Conservation (phyloP, 2,888 invertebrate species). For the Kryphioiulus occultus region DNA sequence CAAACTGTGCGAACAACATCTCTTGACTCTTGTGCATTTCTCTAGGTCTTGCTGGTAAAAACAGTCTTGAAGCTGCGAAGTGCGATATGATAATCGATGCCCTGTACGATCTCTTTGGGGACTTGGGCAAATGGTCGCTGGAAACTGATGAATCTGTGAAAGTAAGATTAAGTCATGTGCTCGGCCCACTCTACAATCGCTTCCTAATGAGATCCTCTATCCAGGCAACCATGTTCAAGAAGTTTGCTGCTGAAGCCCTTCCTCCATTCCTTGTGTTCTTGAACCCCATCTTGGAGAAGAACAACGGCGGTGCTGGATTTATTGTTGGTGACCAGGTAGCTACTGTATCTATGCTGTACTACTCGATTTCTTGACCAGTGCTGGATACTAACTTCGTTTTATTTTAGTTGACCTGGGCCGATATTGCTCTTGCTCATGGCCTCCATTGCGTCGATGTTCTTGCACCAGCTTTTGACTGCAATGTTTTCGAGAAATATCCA, state of each 20-base stretch:
- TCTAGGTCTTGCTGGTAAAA: conserved; percentile 65
- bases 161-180: background rate
- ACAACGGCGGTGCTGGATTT: conserved; percentile 63
- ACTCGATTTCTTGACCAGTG: too few relatives aligned
- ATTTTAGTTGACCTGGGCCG: conserved; percentile 71
- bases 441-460: too few relatives aligned
- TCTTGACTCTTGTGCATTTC: background rate
- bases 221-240: conserved; percentile 66
- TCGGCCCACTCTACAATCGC: background rate
- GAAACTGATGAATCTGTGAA: conserved; percentile 50
- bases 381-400: background rate
- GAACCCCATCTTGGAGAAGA: conserved; percentile 67
- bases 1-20: background rate
- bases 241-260: conserved; percentile 68
- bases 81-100: conserved; percentile 68
- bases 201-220: conserved; percentile 7
- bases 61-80: conserved; percentile 68
- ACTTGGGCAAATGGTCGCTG: background rate
- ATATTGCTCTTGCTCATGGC: conserved; percentile 69
- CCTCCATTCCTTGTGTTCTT: conserved; percentile 69
- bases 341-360: conserved; percentile 57
- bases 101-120: conserved; percentile 54
- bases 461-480: too few relatives aligned
- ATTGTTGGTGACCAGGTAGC: conserved; percentile 67
- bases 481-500: conserved; percentile 68